Evolutionary conservation across 1,140 invertebrate genomes (phyloP).

Genomic region (Ditylenchus dipsaci): DNA sequence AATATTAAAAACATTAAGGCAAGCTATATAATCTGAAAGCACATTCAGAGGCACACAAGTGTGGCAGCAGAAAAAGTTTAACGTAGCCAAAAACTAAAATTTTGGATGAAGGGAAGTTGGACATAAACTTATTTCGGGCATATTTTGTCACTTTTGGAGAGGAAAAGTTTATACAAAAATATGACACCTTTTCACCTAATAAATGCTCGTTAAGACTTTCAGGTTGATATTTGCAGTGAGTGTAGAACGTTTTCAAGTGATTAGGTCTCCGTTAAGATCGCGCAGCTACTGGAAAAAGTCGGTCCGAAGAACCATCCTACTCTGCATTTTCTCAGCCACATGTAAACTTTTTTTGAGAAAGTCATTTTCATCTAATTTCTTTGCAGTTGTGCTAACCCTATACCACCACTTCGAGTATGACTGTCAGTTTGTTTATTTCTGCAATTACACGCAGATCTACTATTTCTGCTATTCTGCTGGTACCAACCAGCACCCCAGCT

Average conservation of each 20-base stretch:
- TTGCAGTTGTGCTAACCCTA: conserved; percentile 42
- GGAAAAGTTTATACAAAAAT: too few relatives aligned
- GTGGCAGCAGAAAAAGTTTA: too few relatives aligned
- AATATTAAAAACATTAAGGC: too few relatives aligned
- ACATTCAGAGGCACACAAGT: too few relatives aligned
- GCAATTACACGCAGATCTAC: conserved; percentile 53
- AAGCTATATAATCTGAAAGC: too few relatives aligned
- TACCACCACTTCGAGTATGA: conserved; percentile 58
- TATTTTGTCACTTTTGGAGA: too few relatives aligned
- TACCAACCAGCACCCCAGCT: conserved; percentile 23
- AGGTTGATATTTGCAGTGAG: conserved; percentile 58
- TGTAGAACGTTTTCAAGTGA: conserved; percentile 52
- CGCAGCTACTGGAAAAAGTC: conserved; percentile 50
- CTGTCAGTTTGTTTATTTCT: conserved; percentile 51
- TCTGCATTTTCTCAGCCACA: conserved; percentile 43
- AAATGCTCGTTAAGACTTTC: conserved; percentile 13
- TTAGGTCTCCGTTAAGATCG: conserved; percentile 51
- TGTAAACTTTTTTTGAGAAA: conserved; percentile 23
- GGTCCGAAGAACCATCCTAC: conserved; percentile 35
- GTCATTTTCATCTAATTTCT: background rate
- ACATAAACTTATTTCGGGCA: too few relatives aligned
- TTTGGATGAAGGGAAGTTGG: too few relatives aligned
- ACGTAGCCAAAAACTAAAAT: too few relatives aligned
- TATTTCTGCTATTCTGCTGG: conserved; percentile 53
- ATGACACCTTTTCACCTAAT: too few relatives aligned